Base-by-base conservation (phyloP, 2,797 vertebrate species). In the Sebastes elongatus region DNA sequence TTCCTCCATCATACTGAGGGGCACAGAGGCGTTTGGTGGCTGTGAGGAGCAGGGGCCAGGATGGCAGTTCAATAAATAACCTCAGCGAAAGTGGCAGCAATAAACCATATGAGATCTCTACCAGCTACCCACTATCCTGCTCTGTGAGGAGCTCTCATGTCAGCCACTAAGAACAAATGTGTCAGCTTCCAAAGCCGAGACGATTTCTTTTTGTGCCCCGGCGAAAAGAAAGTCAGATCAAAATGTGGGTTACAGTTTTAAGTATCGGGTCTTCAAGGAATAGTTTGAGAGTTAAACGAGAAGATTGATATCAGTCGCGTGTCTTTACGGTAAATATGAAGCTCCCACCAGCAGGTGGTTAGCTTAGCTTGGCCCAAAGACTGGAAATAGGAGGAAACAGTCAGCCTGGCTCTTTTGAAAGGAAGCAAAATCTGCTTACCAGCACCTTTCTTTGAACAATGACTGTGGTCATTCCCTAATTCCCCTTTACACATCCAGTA, bases 41-140 rank as follows among this genome's bases (percentile, higher is more conserved):
- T 91, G 80, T 85, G 92, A 71, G 78, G 91, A 90, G 86, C 89
- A 88, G 89, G 85, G 89, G 83, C 88, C 85, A 61, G 27, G 82
- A 72, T 93, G 92, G 90, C 85, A 87, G 92, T 91, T 92, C 94
- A 95, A 96, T 96, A 95, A 95, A 96, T 95, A 95, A 94, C 90
- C 76, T 75, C 74, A 63, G 90, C 81, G 92, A 94, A 92, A 92
- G 94, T 94, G 92, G 85, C 71, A 85, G 94, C 92, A 92, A 94
- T 95, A 95, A 95, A 95, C 80, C 92, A 93, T 82, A 84, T 89
- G 89, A 92, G 94, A 94, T 91, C 88, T 91, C 89, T 76, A 87
- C 82, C 90, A 85, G 86, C 90, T 74, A 61, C 81, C 83, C 84
- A 71, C 79, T 77, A 86, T 88, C 83, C 83, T 81, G 86, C 90